These are phyloP conservation scores for Pentamera pediparva DNA, from an alignment of 53 echinoderm and acorn worm species.

Conservation along the genomic window DNA sequence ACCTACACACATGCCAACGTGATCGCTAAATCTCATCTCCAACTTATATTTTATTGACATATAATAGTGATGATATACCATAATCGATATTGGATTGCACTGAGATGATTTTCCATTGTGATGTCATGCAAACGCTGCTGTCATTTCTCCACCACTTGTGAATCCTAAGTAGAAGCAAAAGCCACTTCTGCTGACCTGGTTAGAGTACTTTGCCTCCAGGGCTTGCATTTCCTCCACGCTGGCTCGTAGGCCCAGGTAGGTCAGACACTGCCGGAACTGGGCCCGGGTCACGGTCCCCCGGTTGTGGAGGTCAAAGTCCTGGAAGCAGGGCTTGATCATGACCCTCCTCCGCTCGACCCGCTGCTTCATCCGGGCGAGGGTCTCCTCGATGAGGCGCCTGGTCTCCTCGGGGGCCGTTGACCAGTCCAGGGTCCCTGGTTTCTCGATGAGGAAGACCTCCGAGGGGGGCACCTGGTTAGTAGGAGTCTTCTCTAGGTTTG, in stretches of 20 bases:
- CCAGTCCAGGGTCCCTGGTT: slow-evolving; percentile 93
- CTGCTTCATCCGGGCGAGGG: slow-evolving; percentile 81
- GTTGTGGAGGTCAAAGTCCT: slow-evolving; percentile 96
- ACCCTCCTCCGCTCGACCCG: slow-evolving; percentile 77
- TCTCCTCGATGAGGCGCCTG: slow-evolving; percentile 24
- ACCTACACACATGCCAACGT: too few species aligned
- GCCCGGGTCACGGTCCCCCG: slow-evolving; percentile 82
- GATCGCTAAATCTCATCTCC: too few species aligned
- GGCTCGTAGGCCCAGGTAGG: slow-evolving; percentile 77
- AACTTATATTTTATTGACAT: too few species aligned
- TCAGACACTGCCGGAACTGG: slow-evolving; percentile 95
- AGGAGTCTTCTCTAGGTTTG: slow-evolving; percentile 93
- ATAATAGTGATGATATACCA: too few species aligned
- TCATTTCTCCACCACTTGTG: slow-evolving; percentile 72
- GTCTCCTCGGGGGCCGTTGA: slow-evolving; percentile 24
- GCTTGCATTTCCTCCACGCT: slow-evolving; percentile 74
- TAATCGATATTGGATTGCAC: too few species aligned
- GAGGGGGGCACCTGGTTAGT: slow-evolving; percentile 57
- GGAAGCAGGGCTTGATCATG: slow-evolving; percentile 84
- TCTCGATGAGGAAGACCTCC: slow-evolving; percentile 66
- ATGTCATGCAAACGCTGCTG: slow-evolving; percentile 37
- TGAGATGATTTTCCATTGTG: too few species aligned
- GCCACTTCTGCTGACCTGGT: slow-evolving; percentile 87
- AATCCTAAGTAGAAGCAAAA: slow-evolving; percentile 80
- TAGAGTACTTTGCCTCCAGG: slow-evolving; percentile 79